phyloP scores from a whole-genome alignment of 2,888 invertebrate genomes.

The Pasiphila rectangulata region DNA sequence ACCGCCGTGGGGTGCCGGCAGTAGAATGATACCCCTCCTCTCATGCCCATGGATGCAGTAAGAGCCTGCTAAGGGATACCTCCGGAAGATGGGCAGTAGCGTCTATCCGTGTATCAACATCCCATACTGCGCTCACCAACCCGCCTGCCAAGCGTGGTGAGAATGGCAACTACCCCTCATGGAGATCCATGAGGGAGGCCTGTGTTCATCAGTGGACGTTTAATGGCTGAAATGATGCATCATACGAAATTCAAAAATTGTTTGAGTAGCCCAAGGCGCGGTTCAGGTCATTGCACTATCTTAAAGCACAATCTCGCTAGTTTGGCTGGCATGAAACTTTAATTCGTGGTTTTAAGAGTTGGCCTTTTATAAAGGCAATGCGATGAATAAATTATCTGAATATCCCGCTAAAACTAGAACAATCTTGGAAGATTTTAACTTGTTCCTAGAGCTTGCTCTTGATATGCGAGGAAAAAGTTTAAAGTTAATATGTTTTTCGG shows the following conservation, averaged over 20 bases:
- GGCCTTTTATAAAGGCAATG: conserved; percentile 5
- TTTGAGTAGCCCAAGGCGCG: neutral
- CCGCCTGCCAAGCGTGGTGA: too few relatives aligned
- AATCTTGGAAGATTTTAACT: conserved; percentile 4
- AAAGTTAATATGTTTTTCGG: neutral
- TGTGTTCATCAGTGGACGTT: too few relatives aligned
- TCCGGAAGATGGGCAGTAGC: too few relatives aligned
- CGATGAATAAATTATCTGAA: conserved; percentile 3
- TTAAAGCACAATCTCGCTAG: conserved; percentile 17
- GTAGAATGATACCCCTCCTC: too few relatives aligned
- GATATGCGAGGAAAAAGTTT: neutral
- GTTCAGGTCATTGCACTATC: conserved; percentile 19
- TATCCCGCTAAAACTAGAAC: neutral
- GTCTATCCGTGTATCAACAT: too few relatives aligned
- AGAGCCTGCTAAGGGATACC: too few relatives aligned
- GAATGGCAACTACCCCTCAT: too few relatives aligned
- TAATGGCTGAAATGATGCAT: too few relatives aligned
- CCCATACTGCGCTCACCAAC: too few relatives aligned
- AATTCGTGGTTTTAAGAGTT: conserved; percentile 5
- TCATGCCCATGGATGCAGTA: too few relatives aligned
- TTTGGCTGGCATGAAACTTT: conserved; percentile 19
- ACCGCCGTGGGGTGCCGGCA: too few relatives aligned
- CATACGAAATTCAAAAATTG: neutral
- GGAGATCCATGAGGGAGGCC: too few relatives aligned
- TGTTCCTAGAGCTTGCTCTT: neutral